Base-by-base conservation (phyloP, 1,140 invertebrate species). In the Megathymus violae region DNA sequence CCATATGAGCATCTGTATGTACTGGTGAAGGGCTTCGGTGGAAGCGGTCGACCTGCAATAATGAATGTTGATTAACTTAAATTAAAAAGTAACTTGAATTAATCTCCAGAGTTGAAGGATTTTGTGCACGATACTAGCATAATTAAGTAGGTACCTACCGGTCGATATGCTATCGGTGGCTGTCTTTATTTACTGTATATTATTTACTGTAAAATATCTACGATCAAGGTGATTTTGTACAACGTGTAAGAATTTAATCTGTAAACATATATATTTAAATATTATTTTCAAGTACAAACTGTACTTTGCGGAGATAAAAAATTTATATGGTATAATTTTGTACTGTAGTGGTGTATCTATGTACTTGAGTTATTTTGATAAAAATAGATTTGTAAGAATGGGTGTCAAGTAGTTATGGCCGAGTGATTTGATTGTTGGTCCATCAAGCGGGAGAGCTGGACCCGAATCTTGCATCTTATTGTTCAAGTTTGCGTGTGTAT, bases 21-120 rank as follows among this genome's bases (percentile, higher is more conserved):
- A 65, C 72, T 69, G 11, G 81, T 89, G 82, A 88, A 88, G 83
- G 85, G 85, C 78, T 79, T 68, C 69, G 54, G 22, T 44, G 1
- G 43, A 47, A 59, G 76, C 67, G 64, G 82, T 76, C 69, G 82
- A 75, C 72, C 76, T 67, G 76, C 76, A 71, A 79, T 77, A 69
- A 74, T 82, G 75, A 72, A 79, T 80, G 69, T 76, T 82, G 76
- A 85, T 85, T 84, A 82, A 78, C 81, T 80, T 73, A 81, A 77
- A 79, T 78, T 78, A 76, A 86, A 76, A 80, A 77, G 74, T 72
- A 74, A 70, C 72, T 70, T 76, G 64, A 78, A 74, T 78, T 82
- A 78, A 19, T 46, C 11, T 13, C 34, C 15, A 1, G 54, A 58
- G 60, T 67, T 76, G 79, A 82, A 83, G 82, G 82, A 76, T 78